Evolutionary conservation across 2,797 vertebrate species (phyloP), one percentile per base, ranked within the genome.

Genomic region (Sciurus carolinensis): DNA sequence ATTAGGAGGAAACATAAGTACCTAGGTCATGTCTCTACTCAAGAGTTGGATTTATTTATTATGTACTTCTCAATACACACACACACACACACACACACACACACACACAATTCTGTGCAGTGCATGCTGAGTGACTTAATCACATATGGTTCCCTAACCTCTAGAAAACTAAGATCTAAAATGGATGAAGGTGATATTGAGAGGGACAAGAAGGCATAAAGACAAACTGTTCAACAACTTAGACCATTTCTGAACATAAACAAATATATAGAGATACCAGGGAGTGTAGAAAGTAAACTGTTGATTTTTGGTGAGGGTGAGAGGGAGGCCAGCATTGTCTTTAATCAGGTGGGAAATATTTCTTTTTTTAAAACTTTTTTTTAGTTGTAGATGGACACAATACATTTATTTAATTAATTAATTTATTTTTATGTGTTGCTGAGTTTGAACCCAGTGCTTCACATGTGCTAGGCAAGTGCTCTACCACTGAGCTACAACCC

Each of bases 301-400:
- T n/a, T 93, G 66, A 42, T 36, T 80, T 95, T 91, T n/a, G n/a
- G 52, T 80, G 71, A 91, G 64, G 17, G 71, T 50, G 94, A 57
- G 71, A 66, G 5, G n/a, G 30, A 81, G 69, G 33, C 12, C 12
- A 76, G 52, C 36, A 52, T 52, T 66, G 44, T 28, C 5, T 97
- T 90, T 91, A 13, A 95, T 36, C 80, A 87, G 42, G 5, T 54
- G 66, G 47, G 36, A 88, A 47, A 9, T 47, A 47, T 47, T 47
- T 47, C 44, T 47, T 47, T 47, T 47, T 47, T 47, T 47, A 47
- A 47, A 47, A 47, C 7, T 47, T 7, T 47, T 44, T 47, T 47
- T 47, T 47, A 47, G 44, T 47, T 47, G 44, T 47, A 47, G 44
- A 47, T 47, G 44, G 44, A 47, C 44, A 47, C 44, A 8, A 7